Percentiles rank a stretch among this genome's conserved stretches.
These are phyloP conservation scores for Glaucomys volans DNA, from an alignment of 2,113 vertebrate genomes.

Conservation along the genomic window DNA sequence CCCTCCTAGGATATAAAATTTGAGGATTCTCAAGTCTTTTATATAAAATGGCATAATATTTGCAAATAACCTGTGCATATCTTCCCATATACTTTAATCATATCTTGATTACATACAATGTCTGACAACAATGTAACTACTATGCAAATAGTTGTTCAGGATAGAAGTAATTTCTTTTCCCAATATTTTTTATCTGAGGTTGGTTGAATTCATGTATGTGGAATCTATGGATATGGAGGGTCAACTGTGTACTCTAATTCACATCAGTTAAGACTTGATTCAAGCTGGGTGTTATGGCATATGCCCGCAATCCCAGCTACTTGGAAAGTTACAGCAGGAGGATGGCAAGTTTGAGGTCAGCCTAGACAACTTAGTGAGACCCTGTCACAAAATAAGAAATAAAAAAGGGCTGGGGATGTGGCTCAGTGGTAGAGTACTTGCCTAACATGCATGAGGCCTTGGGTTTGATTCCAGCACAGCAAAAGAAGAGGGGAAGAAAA, in stretches of 20 bases:
- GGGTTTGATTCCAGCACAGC: no score
- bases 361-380: no score
- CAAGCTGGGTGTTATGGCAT: neutral
- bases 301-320: neutral
- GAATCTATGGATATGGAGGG: neutral
- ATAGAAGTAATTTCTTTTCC: neutral
- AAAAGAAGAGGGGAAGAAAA: no score
- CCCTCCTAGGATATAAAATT: neutral
- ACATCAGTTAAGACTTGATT: slow-evolving; percentile 26
- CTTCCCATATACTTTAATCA: neutral
- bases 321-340: neutral
- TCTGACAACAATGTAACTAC: neutral
- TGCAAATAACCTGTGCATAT: neutral
- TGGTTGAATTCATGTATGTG: neutral
- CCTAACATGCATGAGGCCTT: no score
- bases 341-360: neutral
- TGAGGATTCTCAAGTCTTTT: neutral
- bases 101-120: neutral
- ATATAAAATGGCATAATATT: neutral
- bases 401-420: no score
- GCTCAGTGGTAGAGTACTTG: no score
- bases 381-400: no score
- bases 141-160: neutral
- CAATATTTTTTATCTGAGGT: neutral
- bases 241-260: neutral